Evolutionary conservation across 2,797 vertebrate species (phyloP), one percentile per base, ranked within the genome.

Genomic region (Phoebastria nigripes): DNA sequence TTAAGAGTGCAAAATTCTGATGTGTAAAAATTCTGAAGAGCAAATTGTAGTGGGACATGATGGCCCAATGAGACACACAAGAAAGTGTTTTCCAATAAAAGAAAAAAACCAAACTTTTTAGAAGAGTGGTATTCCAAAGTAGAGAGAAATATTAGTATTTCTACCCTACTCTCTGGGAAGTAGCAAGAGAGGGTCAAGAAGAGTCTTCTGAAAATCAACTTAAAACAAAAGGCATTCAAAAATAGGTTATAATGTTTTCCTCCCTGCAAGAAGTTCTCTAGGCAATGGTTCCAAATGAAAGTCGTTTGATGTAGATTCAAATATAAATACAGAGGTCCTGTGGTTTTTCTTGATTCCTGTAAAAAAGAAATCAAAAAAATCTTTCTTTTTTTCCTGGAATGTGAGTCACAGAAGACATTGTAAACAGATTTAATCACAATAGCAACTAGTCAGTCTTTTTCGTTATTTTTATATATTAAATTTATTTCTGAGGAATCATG

Each of bases 291-390:
- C 84, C 91, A 97, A 97, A 86, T 78, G 82, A 96, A 97, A 96
- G 97, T 47, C 2, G 72, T 97, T 96, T 97, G 96, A 97, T 97
- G 91, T 84, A 94, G 91, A 96, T 76, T 96, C 96, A 97, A 98
- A 97, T 94, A 97, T 93, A 97, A 98, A 97, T 97, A 97, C 58
- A 97, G 93, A 97, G 90, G 71, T 87, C 83, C 87, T 97, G 91
- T 93, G 93, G 95, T 96, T 98, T 96, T 96, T 93, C 92, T 95
- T 94, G 94, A 97, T 96, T 97, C 93, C 80, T 96, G 66, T 95
- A 95, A 97, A 96, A 93, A 96, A 95, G 82, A 83, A 83, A 95
- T 85, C 2, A 77, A 96, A 87, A 87, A 89, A 95, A 87, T 59
- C 49, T 95, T 73, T 62, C 29, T 90, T 92, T 96, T 93, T 97